Conservation (phyloP, 92 coral and sea anemone species). For the Epizoanthus ramosus region DNA sequence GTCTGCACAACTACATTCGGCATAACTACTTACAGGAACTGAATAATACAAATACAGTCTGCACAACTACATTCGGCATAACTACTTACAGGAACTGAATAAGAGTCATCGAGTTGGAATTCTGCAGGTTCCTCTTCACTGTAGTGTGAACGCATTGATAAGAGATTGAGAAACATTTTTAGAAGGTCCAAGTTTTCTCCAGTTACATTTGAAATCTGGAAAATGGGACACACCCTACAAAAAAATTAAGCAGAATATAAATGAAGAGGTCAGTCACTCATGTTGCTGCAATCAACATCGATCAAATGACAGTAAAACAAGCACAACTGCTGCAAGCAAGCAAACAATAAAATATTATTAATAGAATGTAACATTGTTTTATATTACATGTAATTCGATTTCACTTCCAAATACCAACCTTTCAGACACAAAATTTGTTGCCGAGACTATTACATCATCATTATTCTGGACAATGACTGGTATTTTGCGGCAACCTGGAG, state of each 20-base stretch:
- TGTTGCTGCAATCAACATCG: too few relatives aligned
- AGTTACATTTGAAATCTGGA: conserved; percentile 97
- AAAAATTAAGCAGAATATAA: neutral
- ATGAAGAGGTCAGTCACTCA: neutral
- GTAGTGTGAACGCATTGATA: conserved; percentile 85
- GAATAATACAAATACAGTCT: too few relatives aligned
- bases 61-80: too few relatives aligned
- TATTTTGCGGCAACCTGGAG: conserved; percentile 98
- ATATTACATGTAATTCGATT: neutral
- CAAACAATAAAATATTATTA: too few relatives aligned
- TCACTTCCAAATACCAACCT: conserved; percentile 54
- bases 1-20: too few relatives aligned
- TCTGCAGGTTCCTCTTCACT: conserved; percentile 89
- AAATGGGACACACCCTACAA: conserved; percentile 94
- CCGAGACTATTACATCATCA: conserved; percentile 95
- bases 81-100: conserved; percentile 92
- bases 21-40: too few relatives aligned
- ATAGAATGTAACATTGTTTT: neutral
- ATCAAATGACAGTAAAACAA: too few relatives aligned
- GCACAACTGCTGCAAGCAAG: too few relatives aligned
- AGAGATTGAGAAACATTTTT: conserved; percentile 90
- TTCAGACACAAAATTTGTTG: conserved; percentile 95
- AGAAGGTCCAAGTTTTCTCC: conserved; percentile 93
- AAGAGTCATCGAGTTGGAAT: conserved; percentile 96
- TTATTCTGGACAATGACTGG: conserved; percentile 91